These are phyloP conservation scores for Sebastes cheni DNA, from an alignment of 2,797 vertebrate species.

Conservation along the genomic window DNA sequence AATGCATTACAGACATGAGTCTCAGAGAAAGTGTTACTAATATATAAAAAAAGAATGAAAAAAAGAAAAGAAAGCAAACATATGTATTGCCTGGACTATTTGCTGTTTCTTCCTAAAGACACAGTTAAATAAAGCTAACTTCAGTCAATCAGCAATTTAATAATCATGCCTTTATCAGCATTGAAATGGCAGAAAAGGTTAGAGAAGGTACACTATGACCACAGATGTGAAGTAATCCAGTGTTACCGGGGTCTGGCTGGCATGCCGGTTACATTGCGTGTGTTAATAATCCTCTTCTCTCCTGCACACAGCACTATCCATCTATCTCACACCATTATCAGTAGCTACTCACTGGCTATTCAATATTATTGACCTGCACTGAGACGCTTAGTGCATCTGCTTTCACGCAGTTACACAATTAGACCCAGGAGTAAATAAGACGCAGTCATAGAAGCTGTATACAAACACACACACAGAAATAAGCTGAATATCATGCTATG, in stretches of 20 bases:
- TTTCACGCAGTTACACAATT: constrained; percentile 41
- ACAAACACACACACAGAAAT: constrained; percentile 19
- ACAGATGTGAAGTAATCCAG: background rate
- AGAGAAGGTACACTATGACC: background rate
- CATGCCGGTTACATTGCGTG: background rate
- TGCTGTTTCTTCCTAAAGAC: background rate
- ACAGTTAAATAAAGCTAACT: background rate
- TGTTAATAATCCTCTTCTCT: constrained; percentile 40
- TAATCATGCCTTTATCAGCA: background rate
- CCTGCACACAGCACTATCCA: constrained; percentile 41
- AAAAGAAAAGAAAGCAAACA: background rate
- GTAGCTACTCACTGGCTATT: constrained; percentile 67
- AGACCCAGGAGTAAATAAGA: constrained; percentile 59
- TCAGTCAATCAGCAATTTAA: background rate
- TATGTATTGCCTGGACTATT: background rate
- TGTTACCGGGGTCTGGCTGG: background rate
- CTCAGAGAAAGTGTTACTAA: too few species aligned
- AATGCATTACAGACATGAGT: too few species aligned
- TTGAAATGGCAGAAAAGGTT: background rate
- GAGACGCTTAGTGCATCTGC: constrained; percentile 44
- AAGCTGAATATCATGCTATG: background rate
- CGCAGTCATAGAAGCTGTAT: background rate
- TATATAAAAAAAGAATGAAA: too few species aligned
- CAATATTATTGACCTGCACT: constrained; percentile 72
- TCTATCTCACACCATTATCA: constrained; percentile 67